These are phyloP conservation scores for Nephila pilipes DNA, from an alignment of 1,140 invertebrate species.

Conservation along the genomic window DNA sequence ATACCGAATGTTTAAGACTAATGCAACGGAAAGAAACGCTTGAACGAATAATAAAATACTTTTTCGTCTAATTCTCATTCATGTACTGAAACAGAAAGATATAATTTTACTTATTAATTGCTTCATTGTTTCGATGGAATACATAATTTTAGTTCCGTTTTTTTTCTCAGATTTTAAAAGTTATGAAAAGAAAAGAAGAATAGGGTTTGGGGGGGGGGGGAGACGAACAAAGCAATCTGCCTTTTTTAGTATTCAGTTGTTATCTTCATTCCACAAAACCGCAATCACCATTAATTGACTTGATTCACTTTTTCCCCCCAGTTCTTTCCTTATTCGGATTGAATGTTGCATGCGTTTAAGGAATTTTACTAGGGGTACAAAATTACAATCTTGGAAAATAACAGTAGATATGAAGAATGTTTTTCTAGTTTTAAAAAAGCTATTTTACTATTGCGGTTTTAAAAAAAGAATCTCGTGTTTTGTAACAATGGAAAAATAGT, in stretches of 20 bases:
- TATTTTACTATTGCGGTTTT: not conserved
- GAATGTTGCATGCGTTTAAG: not conserved
- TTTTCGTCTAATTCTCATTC: too few species aligned
- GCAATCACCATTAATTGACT: not conserved
- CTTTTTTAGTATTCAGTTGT: not conserved
- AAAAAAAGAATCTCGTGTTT: not conserved
- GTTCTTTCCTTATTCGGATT: not conserved
- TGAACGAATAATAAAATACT: too few species aligned
- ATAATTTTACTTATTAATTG: too few species aligned
- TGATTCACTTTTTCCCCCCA: not conserved
- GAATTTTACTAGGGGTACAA: not conserved
- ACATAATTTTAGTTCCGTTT: too few species aligned
- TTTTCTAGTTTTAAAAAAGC: not conserved
- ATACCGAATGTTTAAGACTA: too few species aligned
- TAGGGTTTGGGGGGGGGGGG: too few species aligned
- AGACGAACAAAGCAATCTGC: not conserved
- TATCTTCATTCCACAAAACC: not conserved
- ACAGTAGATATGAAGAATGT: not conserved
- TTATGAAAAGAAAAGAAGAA: too few species aligned
- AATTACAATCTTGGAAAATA: not conserved
- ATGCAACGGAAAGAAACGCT: too few species aligned
- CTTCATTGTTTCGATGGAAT: too few species aligned
- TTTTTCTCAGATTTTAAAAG: too few species aligned
- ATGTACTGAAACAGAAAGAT: too few species aligned
- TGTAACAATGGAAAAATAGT: not conserved